Evolutionary conservation across 2,888 invertebrate genomes (phyloP), one percentile per base, ranked within the genome.

Genomic region (Eupithecia centaureata): DNA sequence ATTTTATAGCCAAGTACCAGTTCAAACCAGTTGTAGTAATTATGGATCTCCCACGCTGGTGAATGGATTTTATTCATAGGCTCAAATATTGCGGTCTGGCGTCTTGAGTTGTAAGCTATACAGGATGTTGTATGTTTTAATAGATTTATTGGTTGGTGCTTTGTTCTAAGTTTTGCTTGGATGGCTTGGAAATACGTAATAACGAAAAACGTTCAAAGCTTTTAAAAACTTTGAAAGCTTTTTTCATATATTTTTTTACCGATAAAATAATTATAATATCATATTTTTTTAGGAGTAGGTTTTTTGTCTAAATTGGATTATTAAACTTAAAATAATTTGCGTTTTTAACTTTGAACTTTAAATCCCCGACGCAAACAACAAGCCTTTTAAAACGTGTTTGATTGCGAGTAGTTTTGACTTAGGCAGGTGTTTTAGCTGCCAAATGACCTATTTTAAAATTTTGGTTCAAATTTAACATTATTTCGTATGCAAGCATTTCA

Each of bases 31-130:
- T 69, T 30, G 57, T 54, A 56, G 70, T 74, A 74, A 74, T 76
- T 73, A 73, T 65, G 52, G 52, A 61, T 71, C 71, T 77, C 78
- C 77, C 78, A 78, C 78, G 78, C 60, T 62, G 57, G 42, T 75
- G 76, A 76, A 76, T 77, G 75, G 73, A 71, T 65, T 74, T 68
- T 75, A 76, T 78, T 76, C 76, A 77, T 71, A 54, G 59, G 65
- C 51, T 70, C 66, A 38, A 66, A 70, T 61, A 70, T 47, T 69
- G 69, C 60, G 69, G 69, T 69, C 25, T 59, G 64, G 22, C 63
- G 65, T 70, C 69, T 66, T 70, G 65, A 70, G 66, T 68, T 65
- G 61, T 63, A 63, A 62, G 22, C 3, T 65, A 60, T 63, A 65
- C 60, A 63, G 69, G 42, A 1, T 65, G 68, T 22, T 65, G 25